Base-by-base conservation (phyloP, 2,888 invertebrate genomes). In the Philhelius pedissequus region DNA sequence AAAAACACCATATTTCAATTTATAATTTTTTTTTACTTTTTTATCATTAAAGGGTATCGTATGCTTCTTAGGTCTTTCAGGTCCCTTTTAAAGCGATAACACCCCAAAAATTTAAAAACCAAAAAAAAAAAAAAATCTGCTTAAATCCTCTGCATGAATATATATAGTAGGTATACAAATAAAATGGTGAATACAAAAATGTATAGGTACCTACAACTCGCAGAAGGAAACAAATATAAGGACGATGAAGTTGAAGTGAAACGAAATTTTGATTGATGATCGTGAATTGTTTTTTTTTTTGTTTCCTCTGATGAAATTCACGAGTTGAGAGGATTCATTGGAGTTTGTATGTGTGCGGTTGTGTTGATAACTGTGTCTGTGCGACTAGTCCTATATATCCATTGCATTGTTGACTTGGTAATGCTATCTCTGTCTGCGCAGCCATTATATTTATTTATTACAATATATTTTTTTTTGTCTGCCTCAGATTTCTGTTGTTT, bases 251-350 rank as follows among this genome's bases (percentile, higher is more conserved):
- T 75, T 76, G 75, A 80, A 84, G 80, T 84, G 84, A 84, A 84
- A 80, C 84, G 84, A 84, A 84, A 84, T 86, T 87, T 87, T 87
- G 87, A 87, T 87, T 87, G 87, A 87, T 87, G 87, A 87, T 87
- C 87, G 86, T 86, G 87, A 86, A 87, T 87, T 82, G 81, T 86
- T 87, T 80, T 86, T 58, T 52, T 40, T 32, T 54, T 32, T 32
- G 40, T 58, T 43, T 35, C 56, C 30, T 35, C 27, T 27, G 52
- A 27, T 48, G 58, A 79, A 77, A 79, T 45, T 62, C 56, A 35
- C 20, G 32, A 62, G 54, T 45, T 43, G 56, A 75, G 45, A 60
- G 71, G 58, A 58, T 73, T 78, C n/a, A 58, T 56, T 56, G 22
- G 54, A 27, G 32, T 78, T 27, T 60, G 1, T 50, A 56, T 70